Evolutionary conservation across 2,113 vertebrate genomes (phyloP).

Genomic region (Azemiops feae): DNA sequence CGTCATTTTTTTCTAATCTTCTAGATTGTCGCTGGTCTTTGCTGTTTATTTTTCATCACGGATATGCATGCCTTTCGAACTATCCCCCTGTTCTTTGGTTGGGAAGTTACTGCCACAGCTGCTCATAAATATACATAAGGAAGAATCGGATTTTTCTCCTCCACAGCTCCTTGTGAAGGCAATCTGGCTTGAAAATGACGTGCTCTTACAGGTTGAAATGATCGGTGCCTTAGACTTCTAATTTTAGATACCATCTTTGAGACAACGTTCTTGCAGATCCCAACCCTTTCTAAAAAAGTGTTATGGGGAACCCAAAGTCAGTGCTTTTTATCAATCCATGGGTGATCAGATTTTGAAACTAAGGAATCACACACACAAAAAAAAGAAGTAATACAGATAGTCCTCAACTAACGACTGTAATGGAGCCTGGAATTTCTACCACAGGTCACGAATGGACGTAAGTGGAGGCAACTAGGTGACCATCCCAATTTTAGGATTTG

Average conservation of each 20-base stretch:
- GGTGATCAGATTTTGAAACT: neutral
- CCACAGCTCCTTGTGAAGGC: neutral
- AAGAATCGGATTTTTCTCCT: neutral
- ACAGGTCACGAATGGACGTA: too few relatives aligned
- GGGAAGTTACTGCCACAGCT: neutral
- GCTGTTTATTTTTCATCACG: neutral
- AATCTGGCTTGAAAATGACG: neutral
- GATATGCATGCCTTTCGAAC: neutral
- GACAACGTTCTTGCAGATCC: neutral
- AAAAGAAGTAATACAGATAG: too few relatives aligned
- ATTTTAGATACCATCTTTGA: neutral
- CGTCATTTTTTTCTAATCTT: constrained; percentile 17
- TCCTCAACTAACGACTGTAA: too few relatives aligned
- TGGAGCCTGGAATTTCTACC: too few relatives aligned
- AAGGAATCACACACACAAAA: neutral
- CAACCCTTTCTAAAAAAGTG: neutral
- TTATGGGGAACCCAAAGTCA: neutral
- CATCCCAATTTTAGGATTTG: too few relatives aligned
- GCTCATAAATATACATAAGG: constrained; percentile 23
- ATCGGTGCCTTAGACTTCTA: neutral
- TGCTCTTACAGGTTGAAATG: neutral
- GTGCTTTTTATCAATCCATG: neutral
- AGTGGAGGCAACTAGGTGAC: too few relatives aligned
- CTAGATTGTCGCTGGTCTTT: neutral
- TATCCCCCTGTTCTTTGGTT: neutral